Evolutionary conservation across 2,113 vertebrate species (phyloP).

Genomic region (Elephantulus edwardii): DNA sequence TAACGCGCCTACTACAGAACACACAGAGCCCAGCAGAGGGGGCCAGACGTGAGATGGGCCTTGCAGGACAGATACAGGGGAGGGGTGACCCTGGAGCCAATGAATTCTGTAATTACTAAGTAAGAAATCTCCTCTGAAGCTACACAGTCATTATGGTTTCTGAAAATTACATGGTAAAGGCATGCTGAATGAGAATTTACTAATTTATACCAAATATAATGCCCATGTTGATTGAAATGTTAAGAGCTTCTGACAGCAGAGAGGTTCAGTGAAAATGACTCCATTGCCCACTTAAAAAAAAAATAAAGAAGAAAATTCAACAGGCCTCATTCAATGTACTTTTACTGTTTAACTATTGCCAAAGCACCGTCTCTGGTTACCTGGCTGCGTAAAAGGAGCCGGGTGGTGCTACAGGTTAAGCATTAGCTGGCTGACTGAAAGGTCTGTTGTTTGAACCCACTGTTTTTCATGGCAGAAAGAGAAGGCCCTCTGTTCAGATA

Average conservation of each 20-base stretch:
- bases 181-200: slow-evolving; percentile 59
- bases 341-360: background rate
- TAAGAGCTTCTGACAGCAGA: slow-evolving; percentile 52
- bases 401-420: no score
- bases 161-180: slow-evolving; percentile 65
- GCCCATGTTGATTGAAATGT: slow-evolving; percentile 74
- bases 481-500: no score
- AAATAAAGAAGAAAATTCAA: background rate
- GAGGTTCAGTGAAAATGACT: slow-evolving; percentile 35
- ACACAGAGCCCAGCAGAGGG: background rate
- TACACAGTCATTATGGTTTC: slow-evolving; percentile 73
- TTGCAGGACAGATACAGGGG: background rate
- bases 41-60: background rate
- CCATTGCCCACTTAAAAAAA: background rate
- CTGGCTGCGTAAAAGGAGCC: no score
- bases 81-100: background rate
- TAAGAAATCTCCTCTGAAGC: slow-evolving; percentile 63
- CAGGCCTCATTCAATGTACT: background rate
- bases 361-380: slow-evolving; percentile 12
- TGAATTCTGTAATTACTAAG: slow-evolving; percentile 49
- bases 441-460: no score
- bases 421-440: no score
- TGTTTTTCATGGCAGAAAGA: no score
- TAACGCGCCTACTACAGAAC: background rate
- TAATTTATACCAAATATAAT: slow-evolving; percentile 78